Percentiles rank a stretch among this genome's conserved stretches.
Conservation (phyloP, 2,797 vertebrate species). For the Myioborus miniatus region DNA sequence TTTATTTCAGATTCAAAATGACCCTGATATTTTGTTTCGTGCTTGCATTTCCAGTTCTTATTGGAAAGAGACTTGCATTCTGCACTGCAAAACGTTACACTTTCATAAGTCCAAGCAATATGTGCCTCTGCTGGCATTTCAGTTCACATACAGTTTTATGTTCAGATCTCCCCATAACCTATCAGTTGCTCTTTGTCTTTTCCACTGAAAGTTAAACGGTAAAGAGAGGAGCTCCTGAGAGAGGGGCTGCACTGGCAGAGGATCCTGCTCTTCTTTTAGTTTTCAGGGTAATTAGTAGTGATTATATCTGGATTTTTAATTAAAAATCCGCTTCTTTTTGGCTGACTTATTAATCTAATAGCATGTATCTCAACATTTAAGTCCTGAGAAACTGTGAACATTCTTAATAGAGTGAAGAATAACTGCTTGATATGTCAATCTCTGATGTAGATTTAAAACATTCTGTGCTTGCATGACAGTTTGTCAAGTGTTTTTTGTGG, state of each 20-base stretch:
- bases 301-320: background rate
- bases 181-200: background rate
- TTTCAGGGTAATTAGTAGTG: background rate
- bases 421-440: background rate
- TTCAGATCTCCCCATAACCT: background rate
- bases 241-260: background rate
- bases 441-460: background rate
- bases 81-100: background rate
- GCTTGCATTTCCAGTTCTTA: rapidly evolving
- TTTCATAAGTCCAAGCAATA: rapidly evolving
- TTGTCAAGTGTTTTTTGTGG: background rate
- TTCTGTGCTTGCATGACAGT: background rate
- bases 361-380: background rate
- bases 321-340: background rate
- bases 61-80: background rate
- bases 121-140: rapidly evolving
- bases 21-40: background rate
- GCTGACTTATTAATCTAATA: background rate
- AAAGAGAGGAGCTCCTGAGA: background rate
- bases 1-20: background rate
- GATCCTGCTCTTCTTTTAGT: background rate
- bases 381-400: background rate
- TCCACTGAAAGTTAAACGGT: background rate
- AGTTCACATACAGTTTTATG: background rate
- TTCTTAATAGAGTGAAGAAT: background rate